phyloP scores from a whole-genome alignment of 2,888 invertebrate species.

The Leucophenga maculata region DNA sequence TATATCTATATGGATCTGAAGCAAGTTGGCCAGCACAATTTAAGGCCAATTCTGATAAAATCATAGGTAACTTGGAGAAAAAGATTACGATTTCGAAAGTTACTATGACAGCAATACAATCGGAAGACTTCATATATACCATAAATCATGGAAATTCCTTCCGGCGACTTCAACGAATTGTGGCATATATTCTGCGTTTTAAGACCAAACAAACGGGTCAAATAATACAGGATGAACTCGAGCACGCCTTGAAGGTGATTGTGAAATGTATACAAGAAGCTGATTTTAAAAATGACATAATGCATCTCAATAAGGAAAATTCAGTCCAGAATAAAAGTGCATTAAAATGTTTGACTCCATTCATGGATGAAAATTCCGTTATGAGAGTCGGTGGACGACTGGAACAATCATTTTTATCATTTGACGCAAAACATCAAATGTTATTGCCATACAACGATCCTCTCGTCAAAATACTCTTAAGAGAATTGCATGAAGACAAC shows the following conservation, averaged over 20 bases:
- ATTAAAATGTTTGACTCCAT: conserved; percentile 28
- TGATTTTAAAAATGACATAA: too few species aligned
- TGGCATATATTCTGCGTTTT: not conserved
- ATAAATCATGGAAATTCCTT: too few species aligned
- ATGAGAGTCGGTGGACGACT: conserved; percentile 55
- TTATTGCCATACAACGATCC: conserved; percentile 42
- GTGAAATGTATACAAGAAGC: not conserved
- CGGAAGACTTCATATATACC: too few species aligned
- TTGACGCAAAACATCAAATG: conserved; percentile 47
- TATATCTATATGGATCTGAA: too few species aligned
- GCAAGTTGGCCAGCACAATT: not conserved
- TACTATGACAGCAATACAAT: too few species aligned
- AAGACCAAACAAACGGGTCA: not conserved
- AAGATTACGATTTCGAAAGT: too few species aligned
- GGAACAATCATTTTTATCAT: conserved; percentile 35
- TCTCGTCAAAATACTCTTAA: conserved; percentile 28
- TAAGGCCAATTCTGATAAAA: too few species aligned
- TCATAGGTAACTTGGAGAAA: too few species aligned
- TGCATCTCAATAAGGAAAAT: not conserved
- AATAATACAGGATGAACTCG: not conserved
- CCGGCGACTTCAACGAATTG: not conserved
- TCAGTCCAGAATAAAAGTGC: not conserved
- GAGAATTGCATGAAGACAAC: conserved; percentile 1
- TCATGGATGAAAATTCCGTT: conserved; percentile 43
- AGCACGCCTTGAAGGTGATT: not conserved